Conservation (phyloP, 2,888 invertebrate genomes). For the Xylota segnis region DNA sequence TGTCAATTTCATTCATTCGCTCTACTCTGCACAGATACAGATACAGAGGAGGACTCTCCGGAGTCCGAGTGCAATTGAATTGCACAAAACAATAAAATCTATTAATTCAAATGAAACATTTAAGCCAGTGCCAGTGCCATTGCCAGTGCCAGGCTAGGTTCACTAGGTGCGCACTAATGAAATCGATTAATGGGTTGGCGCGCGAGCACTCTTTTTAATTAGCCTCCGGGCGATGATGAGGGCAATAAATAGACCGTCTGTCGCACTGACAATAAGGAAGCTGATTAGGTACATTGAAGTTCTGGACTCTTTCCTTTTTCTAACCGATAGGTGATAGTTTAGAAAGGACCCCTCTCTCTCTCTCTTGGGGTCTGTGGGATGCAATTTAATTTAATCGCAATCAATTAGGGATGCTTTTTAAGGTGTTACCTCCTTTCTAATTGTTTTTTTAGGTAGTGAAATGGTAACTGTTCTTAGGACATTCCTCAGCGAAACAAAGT, state of each 20-base stretch:
- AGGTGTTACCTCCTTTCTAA: slow-evolving; percentile 5
- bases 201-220: slow-evolving; percentile 34
- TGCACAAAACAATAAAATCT: slow-evolving; percentile 44
- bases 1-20: slow-evolving; percentile 47
- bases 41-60: background rate
- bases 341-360: slow-evolving; percentile 1
- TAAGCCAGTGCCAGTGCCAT: slow-evolving; percentile 6
- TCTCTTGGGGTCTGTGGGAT: no score
- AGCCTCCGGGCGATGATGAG: slow-evolving; percentile 29
- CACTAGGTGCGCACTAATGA: slow-evolving; percentile 17
- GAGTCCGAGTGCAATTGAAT: no score
- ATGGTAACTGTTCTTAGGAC: no score
- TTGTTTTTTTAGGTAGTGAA: background rate
- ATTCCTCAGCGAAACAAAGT: no score
- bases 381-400: slow-evolving; percentile 13
- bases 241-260: slow-evolving; percentile 28
- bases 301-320: background rate
- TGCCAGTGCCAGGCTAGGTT: no score
- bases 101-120: slow-evolving; percentile 45
- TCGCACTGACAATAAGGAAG: slow-evolving; percentile 7
- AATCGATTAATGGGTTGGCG: slow-evolving; percentile 52
- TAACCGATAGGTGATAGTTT: background rate
- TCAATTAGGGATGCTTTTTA: background rate
- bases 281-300: background rate
- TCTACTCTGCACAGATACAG: background rate